A percentile compares a stretch with the other conserved stretches of the same genome.
phyloP scores from a whole-genome alignment of 2,888 invertebrate genomes.

The Chalcis sispes region DNA sequence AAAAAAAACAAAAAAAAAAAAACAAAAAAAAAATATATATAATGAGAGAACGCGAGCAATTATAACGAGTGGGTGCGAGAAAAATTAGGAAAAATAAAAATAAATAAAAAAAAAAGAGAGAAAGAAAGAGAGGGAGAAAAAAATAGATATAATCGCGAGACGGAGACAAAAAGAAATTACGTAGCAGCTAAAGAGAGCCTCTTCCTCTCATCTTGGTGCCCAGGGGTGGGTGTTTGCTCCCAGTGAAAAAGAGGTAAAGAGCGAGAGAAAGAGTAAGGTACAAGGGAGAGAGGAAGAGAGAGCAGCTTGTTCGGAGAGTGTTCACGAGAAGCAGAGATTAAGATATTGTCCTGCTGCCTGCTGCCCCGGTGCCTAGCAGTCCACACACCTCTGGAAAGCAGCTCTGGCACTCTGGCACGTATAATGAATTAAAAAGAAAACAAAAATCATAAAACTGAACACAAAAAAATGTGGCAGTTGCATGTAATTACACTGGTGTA shows the following conservation, averaged over 20 bases:
- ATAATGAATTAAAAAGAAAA: conserved; percentile 11
- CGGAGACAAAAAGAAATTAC: too few species aligned
- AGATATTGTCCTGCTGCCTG: conserved; percentile 10
- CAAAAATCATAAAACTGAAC: not conserved
- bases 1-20: too few species aligned
- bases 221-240: not conserved
- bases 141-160: not conserved
- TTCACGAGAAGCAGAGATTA: conserved; percentile 8
- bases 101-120: not conserved
- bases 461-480: not conserved
- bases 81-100: too few species aligned
- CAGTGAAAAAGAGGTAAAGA: conserved; percentile 19
- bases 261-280: conserved; percentile 2
- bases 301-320: too few species aligned
- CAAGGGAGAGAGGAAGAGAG: conserved; percentile 2
- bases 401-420: conserved; percentile 52
- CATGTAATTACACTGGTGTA: conserved; percentile 18
- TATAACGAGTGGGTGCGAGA: not conserved
- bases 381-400: conserved; percentile 39
- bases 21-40: too few species aligned
- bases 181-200: too few species aligned
- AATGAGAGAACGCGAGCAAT: not conserved
- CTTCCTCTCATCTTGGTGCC: too few species aligned
- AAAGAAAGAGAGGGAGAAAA: not conserved
- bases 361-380: conserved; percentile 35